Evolutionary conservation across 92 coral and sea anemone species (phyloP).

Genomic region (Pocillopora grandis): DNA sequence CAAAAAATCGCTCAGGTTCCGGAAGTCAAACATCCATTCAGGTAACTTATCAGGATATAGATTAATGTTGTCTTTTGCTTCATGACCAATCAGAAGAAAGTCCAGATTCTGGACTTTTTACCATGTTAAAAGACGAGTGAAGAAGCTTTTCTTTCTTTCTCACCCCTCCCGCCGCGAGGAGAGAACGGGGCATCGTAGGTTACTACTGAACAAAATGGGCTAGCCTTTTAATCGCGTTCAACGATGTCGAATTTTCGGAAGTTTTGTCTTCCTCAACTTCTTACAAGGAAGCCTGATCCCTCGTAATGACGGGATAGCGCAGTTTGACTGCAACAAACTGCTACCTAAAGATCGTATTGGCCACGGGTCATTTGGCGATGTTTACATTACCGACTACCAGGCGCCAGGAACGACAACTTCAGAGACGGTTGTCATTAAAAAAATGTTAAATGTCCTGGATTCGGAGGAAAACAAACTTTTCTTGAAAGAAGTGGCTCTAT

Average conservation of each 20-base stretch:
- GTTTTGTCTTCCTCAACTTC: slow-evolving; percentile 32
- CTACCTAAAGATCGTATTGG: slow-evolving; percentile 22
- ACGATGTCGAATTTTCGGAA: slow-evolving; percentile 32
- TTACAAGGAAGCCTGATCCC: slow-evolving; percentile 36
- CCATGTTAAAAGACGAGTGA: slow-evolving; percentile 10
- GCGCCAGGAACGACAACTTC: not conserved
- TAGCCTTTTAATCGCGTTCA: slow-evolving; percentile 12
- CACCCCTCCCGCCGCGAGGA: slow-evolving; percentile 10
- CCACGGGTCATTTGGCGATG: slow-evolving; percentile 13
- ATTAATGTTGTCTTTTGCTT: slow-evolving; percentile 24
- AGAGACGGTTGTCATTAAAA: slow-evolving; percentile 27
- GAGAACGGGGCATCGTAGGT: slow-evolving; percentile 12
- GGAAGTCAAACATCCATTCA: slow-evolving; percentile 18
- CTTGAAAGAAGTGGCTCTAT: slow-evolving; percentile 9
- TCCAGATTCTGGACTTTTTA: slow-evolving; percentile 30
- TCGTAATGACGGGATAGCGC: slow-evolving; percentile 38
- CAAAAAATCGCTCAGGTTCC: slow-evolving; percentile 13
- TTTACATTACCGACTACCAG: slow-evolving; percentile 14
- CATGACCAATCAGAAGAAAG: slow-evolving; percentile 26
- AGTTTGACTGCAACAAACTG: slow-evolving; percentile 41
- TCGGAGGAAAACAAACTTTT: slow-evolving; percentile 16
- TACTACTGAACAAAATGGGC: slow-evolving; percentile 8
- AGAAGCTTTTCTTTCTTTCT: not conserved
- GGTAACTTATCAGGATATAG: slow-evolving; percentile 15
- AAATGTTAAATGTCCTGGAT: slow-evolving; percentile 14